Conservation (phyloP, 37 sponge, comb jelly and placozoan genomes). For the Chondrosia reniformis region DNA sequence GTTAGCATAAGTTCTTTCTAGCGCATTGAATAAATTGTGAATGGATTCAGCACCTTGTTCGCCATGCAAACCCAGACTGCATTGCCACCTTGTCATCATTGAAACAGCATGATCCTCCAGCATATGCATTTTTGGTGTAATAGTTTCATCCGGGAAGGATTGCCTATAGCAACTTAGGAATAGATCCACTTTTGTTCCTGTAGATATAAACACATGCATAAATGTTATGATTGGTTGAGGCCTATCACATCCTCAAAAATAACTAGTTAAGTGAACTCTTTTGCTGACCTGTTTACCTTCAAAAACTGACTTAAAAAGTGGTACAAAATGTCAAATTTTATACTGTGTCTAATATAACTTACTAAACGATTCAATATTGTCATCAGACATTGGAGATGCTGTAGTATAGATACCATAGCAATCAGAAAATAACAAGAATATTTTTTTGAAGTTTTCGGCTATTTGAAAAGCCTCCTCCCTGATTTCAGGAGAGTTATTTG, state of each 20-base stretch:
- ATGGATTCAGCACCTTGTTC: constrained; percentile 18
- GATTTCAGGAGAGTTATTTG: no score
- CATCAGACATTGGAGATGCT: not conserved
- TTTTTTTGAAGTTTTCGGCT: not conserved
- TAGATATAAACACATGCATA: no score
- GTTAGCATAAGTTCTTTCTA: not conserved
- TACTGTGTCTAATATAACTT: not conserved
- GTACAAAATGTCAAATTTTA: no score
- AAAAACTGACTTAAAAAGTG: no score
- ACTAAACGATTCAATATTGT: not conserved
- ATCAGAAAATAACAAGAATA: not conserved
- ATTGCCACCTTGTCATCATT: constrained; percentile 3
- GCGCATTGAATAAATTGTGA: not conserved
- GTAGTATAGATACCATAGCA: not conserved
- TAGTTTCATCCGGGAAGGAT: no score
- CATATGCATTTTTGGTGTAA: constrained; percentile 8
- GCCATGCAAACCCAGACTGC: not conserved
- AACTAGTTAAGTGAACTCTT: no score
- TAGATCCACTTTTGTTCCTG: not conserved
- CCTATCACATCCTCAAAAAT: no score
- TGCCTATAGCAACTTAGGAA: not conserved
- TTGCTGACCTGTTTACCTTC: no score
- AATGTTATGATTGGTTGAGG: no score
- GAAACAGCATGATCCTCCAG: constrained; percentile 16
- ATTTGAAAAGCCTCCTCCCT: no score